phyloP scores from a whole-genome alignment of 92 coral and sea anemone species.

The Phymanthus crucifer region DNA sequence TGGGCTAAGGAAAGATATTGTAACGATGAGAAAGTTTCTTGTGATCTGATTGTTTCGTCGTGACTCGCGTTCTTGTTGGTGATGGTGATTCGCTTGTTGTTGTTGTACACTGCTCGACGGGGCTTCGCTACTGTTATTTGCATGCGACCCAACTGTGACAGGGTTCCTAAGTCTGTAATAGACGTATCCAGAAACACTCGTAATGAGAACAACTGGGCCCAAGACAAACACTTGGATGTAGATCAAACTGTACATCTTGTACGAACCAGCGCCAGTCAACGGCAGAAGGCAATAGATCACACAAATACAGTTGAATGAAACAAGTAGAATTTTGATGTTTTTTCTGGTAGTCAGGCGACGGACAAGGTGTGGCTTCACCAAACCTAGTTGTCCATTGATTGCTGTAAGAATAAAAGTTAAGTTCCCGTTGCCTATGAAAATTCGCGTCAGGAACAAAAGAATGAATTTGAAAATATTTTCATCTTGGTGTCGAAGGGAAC shows the following conservation, averaged over 20 bases:
- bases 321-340: not conserved
- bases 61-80: not conserved
- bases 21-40: not conserved
- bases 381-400: not conserved
- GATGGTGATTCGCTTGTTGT: not conserved
- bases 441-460: not conserved
- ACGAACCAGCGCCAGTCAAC: not conserved
- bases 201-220: not conserved
- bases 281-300: not conserved
- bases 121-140: not conserved
- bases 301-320: not conserved
- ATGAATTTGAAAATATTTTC: not conserved
- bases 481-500: not conserved
- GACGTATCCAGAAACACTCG: not conserved
- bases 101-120: not conserved
- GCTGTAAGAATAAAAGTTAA: not conserved
- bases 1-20: not conserved
- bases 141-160: not conserved
- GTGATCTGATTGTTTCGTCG: not conserved
- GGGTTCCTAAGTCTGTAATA: not conserved
- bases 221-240: not conserved
- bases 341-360: not conserved
- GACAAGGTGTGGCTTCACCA: not conserved
- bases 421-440: not conserved
- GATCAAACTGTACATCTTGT: not conserved